Evolutionary conservation across 2,888 invertebrate species (phyloP).

Genomic region (Atherix ibis): DNA sequence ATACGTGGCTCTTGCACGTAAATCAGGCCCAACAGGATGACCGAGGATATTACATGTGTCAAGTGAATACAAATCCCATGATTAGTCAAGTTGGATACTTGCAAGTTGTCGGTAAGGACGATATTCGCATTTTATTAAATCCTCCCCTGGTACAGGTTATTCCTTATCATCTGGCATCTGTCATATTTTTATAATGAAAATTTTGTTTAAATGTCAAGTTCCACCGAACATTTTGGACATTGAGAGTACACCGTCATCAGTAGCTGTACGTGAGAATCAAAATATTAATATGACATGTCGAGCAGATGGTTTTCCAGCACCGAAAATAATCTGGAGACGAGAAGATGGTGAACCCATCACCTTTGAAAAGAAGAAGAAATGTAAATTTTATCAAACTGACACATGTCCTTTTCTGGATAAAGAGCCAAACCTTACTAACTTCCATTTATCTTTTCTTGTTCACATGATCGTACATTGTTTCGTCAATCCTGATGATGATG

Average conservation of each 20-base stretch:
- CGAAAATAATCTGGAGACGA: constrained; percentile 84
- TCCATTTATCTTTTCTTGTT: too few relatives aligned
- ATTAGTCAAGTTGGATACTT: constrained; percentile 87
- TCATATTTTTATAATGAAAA: constrained; percentile 5
- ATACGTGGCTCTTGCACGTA: constrained; percentile 82
- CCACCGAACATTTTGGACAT: constrained; percentile 87
- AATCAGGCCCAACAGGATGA: constrained; percentile 84
- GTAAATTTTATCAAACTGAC: constrained; percentile 8
- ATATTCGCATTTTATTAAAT: neutral
- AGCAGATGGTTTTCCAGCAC: constrained; percentile 80
- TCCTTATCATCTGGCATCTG: constrained; percentile 5
- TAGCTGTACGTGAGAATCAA: constrained; percentile 84
- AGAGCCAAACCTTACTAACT: neutral
- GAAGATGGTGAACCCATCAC: constrained; percentile 80
- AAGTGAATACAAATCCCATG: constrained; percentile 81
- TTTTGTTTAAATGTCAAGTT: constrained; percentile 38
- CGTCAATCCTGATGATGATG: too few relatives aligned
- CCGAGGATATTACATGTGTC: constrained; percentile 52
- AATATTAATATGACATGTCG: constrained; percentile 85
- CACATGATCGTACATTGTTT: too few relatives aligned
- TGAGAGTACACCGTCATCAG: constrained; percentile 79
- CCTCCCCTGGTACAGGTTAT: constrained; percentile 4
- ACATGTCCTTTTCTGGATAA: constrained; percentile 14
- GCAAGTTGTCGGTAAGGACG: constrained; percentile 72
- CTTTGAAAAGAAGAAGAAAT: constrained; percentile 60